phyloP scores from a whole-genome alignment of 92 coral and sea anemone species.

The Epizoanthus scotinus region DNA sequence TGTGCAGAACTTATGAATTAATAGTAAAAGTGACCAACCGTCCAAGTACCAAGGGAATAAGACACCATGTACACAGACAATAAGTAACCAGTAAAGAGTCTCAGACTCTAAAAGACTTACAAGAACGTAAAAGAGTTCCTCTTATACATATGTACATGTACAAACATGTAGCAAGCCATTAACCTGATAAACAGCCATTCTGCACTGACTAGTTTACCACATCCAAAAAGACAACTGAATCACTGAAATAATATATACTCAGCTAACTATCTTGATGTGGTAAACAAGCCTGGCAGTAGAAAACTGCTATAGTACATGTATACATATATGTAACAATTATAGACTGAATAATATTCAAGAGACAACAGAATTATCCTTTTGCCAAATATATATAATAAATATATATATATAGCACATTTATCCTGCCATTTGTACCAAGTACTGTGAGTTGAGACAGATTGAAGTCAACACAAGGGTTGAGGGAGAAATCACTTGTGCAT shows the following conservation, averaged over 20 bases:
- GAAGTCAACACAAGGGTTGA: too few species aligned
- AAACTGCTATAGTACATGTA: background rate
- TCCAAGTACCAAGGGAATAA: too few species aligned
- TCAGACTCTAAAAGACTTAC: background rate
- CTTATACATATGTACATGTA: background rate
- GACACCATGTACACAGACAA: background rate
- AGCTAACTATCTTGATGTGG: too few species aligned
- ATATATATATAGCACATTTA: background rate
- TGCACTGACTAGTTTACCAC: background rate
- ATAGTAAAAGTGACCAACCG: background rate
- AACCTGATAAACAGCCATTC: slow-evolving; percentile 2
- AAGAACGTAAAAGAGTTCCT: background rate
- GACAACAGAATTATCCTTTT: background rate
- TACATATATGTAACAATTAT: background rate
- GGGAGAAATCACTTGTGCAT: too few species aligned
- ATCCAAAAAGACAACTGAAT: background rate
- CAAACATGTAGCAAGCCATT: background rate
- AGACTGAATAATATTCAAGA: background rate
- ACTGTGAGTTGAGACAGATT: too few species aligned
- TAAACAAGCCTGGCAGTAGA: background rate
- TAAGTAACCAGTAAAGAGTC: background rate
- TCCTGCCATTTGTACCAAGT: background rate
- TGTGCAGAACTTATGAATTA: slow-evolving; percentile 1
- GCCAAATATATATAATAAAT: too few species aligned
- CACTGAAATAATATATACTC: too few species aligned